Conservation (phyloP, 2,888 invertebrate genomes). For the Drosophila quinaria region DNA sequence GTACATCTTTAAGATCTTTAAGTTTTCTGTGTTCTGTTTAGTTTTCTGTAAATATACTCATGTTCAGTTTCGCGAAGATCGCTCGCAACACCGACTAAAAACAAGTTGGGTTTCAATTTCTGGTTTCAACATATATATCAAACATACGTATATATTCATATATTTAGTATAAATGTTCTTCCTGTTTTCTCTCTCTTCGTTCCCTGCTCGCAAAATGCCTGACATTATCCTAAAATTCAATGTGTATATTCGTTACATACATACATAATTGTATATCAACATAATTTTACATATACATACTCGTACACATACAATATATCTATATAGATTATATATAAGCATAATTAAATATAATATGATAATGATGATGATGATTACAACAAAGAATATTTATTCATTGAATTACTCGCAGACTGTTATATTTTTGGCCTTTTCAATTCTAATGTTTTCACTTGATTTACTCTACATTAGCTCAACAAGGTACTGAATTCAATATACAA, state of each 20-base stretch:
- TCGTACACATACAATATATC: slow-evolving; percentile 1
- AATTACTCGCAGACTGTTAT: slow-evolving; percentile 85
- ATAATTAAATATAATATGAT: slow-evolving; percentile 18
- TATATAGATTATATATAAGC: slow-evolving; percentile 4
- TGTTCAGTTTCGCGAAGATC: slow-evolving; percentile 15
- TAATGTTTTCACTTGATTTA: slow-evolving; percentile 87
- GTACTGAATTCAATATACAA: slow-evolving; percentile 76
- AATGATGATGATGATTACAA: slow-evolving; percentile 51
- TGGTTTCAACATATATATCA: slow-evolving; percentile 26
- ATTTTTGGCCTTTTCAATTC: slow-evolving; percentile 86
- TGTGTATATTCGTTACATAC: slow-evolving; percentile 20
- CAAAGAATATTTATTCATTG: slow-evolving; percentile 59
- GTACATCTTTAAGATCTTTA: slow-evolving; percentile 27
- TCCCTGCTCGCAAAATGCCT: slow-evolving; percentile 45
- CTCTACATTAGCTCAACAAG: slow-evolving; percentile 87
- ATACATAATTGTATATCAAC: slow-evolving; percentile 12
- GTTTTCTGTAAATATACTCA: slow-evolving; percentile 44
- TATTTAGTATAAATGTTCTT: slow-evolving; percentile 25
- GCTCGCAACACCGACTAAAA: slow-evolving; percentile 3
- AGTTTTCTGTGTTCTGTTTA: slow-evolving; percentile 32
- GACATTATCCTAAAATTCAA: slow-evolving; percentile 27
- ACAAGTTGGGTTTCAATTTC: slow-evolving; percentile 11
- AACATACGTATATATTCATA: slow-evolving; percentile 5
- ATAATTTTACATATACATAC: slow-evolving; percentile 15
- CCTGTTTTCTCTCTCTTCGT: slow-evolving; percentile 20